phyloP scores from a whole-genome alignment of 2,888 invertebrate genomes.

The Torymus auratus region DNA sequence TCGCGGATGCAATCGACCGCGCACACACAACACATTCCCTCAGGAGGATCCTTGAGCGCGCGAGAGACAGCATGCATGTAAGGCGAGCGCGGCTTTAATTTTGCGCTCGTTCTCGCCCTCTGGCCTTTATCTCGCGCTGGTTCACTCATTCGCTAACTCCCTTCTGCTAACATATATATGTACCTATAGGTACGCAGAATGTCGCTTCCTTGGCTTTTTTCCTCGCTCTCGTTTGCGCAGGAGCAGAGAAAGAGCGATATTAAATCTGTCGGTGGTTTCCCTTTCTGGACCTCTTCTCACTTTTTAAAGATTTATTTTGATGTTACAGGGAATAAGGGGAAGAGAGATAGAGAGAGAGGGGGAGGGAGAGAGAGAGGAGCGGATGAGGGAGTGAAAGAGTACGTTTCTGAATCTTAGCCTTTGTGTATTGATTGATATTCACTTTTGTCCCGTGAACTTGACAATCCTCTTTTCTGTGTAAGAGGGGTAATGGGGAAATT shows the following conservation, averaged over 20 bases:
- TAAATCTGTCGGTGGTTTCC: constrained; percentile 4
- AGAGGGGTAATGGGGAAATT: too few species aligned
- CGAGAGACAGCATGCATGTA: neutral
- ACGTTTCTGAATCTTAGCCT: constrained; percentile 1
- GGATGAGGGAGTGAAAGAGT: neutral
- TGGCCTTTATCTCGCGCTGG: too few species aligned
- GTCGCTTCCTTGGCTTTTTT: too few species aligned
- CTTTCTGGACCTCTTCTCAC: constrained; percentile 4
- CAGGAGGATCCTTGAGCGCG: constrained; percentile 30
- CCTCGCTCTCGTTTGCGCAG: constrained; percentile 18
- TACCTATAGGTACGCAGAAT: too few species aligned
- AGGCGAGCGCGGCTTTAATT: too few species aligned
- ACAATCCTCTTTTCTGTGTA: neutral
- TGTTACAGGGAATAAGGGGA: neutral
- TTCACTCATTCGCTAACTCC: too few species aligned
- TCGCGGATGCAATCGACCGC: neutral
- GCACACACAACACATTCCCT: neutral
- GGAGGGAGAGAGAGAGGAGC: too few species aligned
- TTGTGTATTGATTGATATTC: constrained; percentile 45
- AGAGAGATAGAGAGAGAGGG: too few species aligned
- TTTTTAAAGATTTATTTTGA: constrained; percentile 31
- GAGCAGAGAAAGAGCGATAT: neutral
- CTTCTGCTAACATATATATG: too few species aligned
- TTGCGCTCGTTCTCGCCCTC: too few species aligned
- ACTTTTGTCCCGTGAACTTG: constrained; percentile 28